Evolutionary conservation across 2,797 vertebrate species (phyloP).

Genomic region (Luscinia megarhynchos): DNA sequence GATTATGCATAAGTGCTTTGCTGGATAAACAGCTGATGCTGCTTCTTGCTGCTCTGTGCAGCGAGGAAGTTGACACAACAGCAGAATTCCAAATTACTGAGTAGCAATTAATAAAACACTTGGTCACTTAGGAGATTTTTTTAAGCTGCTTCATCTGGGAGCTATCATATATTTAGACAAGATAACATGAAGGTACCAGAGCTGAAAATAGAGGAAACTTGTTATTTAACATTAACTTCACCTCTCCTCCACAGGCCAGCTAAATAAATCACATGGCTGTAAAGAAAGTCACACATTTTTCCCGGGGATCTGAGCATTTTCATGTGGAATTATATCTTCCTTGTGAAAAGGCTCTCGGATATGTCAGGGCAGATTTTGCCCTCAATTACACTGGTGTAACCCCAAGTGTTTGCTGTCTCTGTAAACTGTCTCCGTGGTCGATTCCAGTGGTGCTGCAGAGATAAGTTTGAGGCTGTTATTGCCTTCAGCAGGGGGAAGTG

Average conservation of each 20-base stretch:
- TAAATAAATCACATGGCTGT: not conserved
- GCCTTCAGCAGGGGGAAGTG: slow-evolving; percentile 3
- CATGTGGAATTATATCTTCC: slow-evolving; percentile 17
- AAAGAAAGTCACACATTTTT: not conserved
- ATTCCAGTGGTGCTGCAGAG: not conserved
- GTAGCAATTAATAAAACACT: not conserved
- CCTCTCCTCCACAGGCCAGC: slow-evolving; percentile 7
- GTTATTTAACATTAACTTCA: slow-evolving; percentile 29
- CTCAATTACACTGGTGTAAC: slow-evolving; percentile 29
- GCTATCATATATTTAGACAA: not conserved
- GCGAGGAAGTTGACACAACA: not conserved
- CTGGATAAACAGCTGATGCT: not conserved
- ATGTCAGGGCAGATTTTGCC: slow-evolving; percentile 24
- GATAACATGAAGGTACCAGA: not conserved
- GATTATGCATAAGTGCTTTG: not conserved
- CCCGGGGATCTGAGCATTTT: slow-evolving; percentile 11
- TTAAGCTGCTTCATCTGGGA: not conserved
- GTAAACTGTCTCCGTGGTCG: not conserved
- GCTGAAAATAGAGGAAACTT: slow-evolving; percentile 20
- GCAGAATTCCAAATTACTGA: not conserved
- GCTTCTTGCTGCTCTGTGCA: not conserved
- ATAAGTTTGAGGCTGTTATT: not conserved
- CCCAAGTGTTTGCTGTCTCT: slow-evolving; percentile 11
- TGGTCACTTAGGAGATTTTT: not conserved
- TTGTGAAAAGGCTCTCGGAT: not conserved